Conservation (phyloP, 2,113 vertebrate genomes). For the Cisticola juncidis region DNA sequence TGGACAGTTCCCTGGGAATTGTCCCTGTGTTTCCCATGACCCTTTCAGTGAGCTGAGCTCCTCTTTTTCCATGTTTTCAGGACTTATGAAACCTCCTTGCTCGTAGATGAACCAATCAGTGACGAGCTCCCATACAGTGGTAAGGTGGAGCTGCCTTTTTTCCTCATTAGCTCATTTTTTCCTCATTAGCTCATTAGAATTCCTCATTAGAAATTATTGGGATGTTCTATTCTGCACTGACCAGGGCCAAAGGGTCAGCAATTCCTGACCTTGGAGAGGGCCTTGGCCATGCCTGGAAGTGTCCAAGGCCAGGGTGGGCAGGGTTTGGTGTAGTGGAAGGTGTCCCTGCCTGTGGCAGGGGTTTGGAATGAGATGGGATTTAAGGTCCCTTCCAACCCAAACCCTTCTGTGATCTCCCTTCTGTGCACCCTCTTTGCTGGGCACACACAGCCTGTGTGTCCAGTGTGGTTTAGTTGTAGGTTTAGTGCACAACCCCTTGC, state of each 20-base stretch:
- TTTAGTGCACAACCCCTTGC: no score
- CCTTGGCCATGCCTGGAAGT: not conserved
- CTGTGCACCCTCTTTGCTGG: not conserved
- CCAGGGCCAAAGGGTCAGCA: not conserved
- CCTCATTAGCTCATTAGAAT: not conserved
- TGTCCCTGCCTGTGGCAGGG: not conserved
- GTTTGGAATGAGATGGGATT: not conserved
- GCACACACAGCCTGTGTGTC: not conserved
- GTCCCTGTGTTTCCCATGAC: not conserved
- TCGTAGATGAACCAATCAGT: constrained; percentile 95
- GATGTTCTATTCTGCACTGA: fast-evolving
- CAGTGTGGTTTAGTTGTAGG: fast-evolving
- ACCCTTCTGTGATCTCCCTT: not conserved
- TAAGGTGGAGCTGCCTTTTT: constrained; percentile 58
- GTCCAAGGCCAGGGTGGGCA: not conserved
- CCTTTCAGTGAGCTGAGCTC: not conserved
- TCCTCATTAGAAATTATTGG: not conserved
- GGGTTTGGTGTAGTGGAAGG: not conserved
- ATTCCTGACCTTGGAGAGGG: not conserved
- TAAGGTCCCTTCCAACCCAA: not conserved
- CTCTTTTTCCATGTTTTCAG: constrained; percentile 60
- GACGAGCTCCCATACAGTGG: constrained; percentile 97
- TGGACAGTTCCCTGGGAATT: not conserved
- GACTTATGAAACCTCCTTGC: constrained; percentile 94
- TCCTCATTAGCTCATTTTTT: not conserved